phyloP scores from a whole-genome alignment of 2,888 invertebrate species.

The Synergus laeviventris region DNA sequence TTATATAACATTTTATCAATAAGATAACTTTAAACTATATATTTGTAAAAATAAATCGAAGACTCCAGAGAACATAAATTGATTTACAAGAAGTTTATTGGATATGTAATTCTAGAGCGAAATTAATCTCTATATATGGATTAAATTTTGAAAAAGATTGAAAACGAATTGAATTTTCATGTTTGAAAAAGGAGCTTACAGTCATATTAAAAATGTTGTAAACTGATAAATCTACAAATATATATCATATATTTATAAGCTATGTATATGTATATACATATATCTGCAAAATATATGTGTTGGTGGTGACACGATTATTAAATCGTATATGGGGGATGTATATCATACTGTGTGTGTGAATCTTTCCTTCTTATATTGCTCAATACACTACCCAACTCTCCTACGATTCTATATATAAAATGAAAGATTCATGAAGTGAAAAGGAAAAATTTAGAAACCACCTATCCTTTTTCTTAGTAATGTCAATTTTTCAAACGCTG shows the following conservation, averaged over 20 bases:
- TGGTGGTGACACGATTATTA: conserved; percentile 12
- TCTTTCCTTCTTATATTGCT: conserved; percentile 28
- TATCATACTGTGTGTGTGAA: conserved; percentile 19
- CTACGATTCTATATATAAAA: conserved; percentile 17
- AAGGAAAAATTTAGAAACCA: conserved; percentile 13
- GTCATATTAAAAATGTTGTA: conserved; percentile 3
- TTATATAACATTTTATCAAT: too few relatives aligned
- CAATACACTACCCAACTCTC: conserved; percentile 26
- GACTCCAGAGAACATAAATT: neutral
- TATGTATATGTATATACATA: neutral
- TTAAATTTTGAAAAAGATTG: neutral
- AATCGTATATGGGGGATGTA: conserved; percentile 23
- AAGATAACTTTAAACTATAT: too few relatives aligned
- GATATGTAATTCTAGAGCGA: neutral
- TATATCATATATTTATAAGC: conserved; percentile 20
- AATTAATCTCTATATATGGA: neutral
- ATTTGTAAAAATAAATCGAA: neutral
- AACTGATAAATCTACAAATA: neutral
- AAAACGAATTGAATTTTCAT: conserved; percentile 4
- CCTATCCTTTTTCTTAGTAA: neutral
- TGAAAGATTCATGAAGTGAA: conserved; percentile 28
- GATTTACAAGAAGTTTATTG: neutral
- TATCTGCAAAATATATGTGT: neutral
- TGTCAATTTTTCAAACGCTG: conserved; percentile 20
- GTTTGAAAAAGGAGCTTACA: neutral